Conservation (phyloP, 2,888 invertebrate species). For the Fissipunctia ypsillon region DNA sequence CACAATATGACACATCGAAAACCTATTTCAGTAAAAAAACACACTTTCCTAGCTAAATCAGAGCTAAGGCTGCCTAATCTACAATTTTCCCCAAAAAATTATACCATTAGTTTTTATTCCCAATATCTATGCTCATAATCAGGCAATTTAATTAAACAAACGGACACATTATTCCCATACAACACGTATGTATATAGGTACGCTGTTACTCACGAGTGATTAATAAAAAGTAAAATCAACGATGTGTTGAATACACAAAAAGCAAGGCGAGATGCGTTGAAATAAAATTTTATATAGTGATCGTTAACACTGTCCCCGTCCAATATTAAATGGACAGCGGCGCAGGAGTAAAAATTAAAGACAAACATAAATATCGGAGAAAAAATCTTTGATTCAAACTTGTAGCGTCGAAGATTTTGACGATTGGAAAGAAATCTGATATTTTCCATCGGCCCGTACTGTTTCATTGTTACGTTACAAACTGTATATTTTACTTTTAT, state of each 20-base stretch:
- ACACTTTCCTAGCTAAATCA: neutral
- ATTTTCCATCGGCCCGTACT: conserved; percentile 81
- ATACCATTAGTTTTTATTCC: conserved; percentile 27
- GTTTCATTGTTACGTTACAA: conserved; percentile 81
- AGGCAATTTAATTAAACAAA: conserved; percentile 50
- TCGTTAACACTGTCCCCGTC: conserved; percentile 87
- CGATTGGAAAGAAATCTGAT: conserved; percentile 87
- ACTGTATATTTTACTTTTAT: conserved; percentile 77
- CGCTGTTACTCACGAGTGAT: conserved; percentile 75
- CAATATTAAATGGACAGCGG: conserved; percentile 89
- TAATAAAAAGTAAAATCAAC: conserved; percentile 87
- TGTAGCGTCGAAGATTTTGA: conserved; percentile 78
- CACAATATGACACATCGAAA: neutral
- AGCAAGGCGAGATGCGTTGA: conserved; percentile 82
- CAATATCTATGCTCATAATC: conserved; percentile 53
- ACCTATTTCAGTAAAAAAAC: neutral
- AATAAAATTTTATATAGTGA: conserved; percentile 90
- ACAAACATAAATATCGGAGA: conserved; percentile 87
- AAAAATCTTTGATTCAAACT: conserved; percentile 85
- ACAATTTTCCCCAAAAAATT: conserved; percentile 15
- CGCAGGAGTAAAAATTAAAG: conserved; percentile 89
- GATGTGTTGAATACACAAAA: conserved; percentile 86
- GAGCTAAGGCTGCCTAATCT: conserved; percentile 10
- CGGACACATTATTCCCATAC: conserved; percentile 54
- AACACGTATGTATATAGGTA: conserved; percentile 62